These are phyloP conservation scores for Gobiocypris rarus DNA, from an alignment of 2,113 vertebrate genomes.

Conservation along the genomic window DNA sequence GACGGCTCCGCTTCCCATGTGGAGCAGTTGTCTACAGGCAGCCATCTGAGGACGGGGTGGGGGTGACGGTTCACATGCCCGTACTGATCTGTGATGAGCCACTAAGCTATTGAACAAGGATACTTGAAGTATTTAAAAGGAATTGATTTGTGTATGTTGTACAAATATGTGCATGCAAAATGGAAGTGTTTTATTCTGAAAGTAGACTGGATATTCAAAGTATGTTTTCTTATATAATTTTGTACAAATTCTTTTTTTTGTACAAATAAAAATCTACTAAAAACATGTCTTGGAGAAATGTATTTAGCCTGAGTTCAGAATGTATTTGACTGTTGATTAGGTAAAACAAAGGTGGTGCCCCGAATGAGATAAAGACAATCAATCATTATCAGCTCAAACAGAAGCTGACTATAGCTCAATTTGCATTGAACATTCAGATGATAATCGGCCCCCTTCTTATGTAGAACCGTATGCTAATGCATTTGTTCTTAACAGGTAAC, in stretches of 20 bases:
- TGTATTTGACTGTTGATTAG: not conserved
- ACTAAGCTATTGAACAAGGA: constrained; percentile 50
- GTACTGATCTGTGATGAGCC: constrained; percentile 43
- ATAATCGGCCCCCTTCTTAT: not conserved
- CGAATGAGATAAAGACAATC: not conserved
- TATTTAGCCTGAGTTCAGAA: not conserved
- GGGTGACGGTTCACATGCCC: constrained; percentile 16
- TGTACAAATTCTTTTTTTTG: constrained; percentile 32
- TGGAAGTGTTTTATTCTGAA: constrained; percentile 46
- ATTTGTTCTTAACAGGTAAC: not conserved
- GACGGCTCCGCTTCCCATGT: not conserved
- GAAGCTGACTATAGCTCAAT: not conserved
- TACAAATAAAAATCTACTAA: constrained; percentile 40
- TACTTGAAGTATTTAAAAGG: constrained; percentile 59
- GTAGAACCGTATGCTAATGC: not conserved
- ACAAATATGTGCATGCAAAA: constrained; percentile 29
- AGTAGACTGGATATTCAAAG: not conserved
- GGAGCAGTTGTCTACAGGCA: constrained; percentile 28
- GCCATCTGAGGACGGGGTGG: not conserved
- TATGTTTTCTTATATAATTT: constrained; percentile 33
- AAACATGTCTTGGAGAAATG: not conserved
- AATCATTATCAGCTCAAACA: constrained; percentile 3
- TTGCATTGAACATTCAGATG: constrained; percentile 14
- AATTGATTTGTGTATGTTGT: constrained; percentile 25
- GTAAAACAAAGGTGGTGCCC: not conserved